phyloP scores from a whole-genome alignment of 2,797 vertebrate genomes.

The Darevskia nairensis region DNA sequence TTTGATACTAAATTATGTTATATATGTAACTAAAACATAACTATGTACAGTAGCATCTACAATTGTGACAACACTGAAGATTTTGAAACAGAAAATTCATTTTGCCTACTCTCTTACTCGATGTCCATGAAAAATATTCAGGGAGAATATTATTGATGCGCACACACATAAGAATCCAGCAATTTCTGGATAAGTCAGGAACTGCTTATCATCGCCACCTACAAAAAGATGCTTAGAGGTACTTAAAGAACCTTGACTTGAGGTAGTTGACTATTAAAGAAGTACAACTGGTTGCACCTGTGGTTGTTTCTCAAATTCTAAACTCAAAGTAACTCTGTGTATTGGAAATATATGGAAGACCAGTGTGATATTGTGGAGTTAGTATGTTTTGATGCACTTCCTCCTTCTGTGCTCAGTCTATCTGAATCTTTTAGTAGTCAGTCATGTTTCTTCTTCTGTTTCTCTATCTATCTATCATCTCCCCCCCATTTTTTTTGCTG shows the following conservation, averaged over 20 bases:
- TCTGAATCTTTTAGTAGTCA: too few relatives aligned
- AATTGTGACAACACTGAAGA: background rate
- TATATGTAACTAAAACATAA: background rate
- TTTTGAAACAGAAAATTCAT: background rate
- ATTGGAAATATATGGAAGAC: too few relatives aligned
- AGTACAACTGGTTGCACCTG: background rate
- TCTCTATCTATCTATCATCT: too few relatives aligned
- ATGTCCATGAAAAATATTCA: background rate
- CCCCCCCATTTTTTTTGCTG: too few relatives aligned
- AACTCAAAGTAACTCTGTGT: background rate
- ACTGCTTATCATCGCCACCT: background rate
- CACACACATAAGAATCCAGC: background rate
- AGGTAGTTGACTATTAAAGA: background rate
- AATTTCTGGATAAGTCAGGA: background rate
- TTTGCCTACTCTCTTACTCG: background rate
- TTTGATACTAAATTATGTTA: background rate
- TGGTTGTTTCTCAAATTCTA: background rate
- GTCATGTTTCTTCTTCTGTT: too few relatives aligned
- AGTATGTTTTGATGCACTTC: too few relatives aligned
- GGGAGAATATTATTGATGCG: accelerated
- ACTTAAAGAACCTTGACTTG: background rate
- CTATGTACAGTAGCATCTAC: background rate
- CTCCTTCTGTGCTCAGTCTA: too few relatives aligned
- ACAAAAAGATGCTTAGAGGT: background rate
- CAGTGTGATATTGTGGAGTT: too few relatives aligned